These are phyloP conservation scores for Percopsis transmontana DNA, from an alignment of 2,113 vertebrate species.

Conservation along the genomic window DNA sequence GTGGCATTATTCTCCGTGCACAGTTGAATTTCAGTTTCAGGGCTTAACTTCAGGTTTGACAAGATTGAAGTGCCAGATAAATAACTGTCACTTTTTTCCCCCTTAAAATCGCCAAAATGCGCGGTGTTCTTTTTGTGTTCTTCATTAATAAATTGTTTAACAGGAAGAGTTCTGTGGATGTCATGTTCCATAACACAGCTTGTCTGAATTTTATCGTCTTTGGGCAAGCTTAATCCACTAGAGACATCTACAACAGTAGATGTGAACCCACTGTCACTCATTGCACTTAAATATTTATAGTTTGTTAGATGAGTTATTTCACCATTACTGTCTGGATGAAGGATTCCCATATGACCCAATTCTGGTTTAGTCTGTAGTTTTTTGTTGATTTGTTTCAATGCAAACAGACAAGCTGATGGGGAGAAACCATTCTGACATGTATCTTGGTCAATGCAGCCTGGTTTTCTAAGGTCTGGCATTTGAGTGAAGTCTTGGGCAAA, in stretches of 20 bases:
- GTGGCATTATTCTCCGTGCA: constrained; percentile 13
- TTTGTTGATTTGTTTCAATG: constrained; percentile 39
- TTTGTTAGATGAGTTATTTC: constrained; percentile 11
- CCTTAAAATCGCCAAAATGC: constrained; percentile 29
- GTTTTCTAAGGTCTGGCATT: constrained; percentile 27
- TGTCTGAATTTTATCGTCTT: constrained; percentile 14
- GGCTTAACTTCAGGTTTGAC: not conserved
- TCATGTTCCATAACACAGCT: constrained; percentile 35
- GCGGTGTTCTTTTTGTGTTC: constrained; percentile 22
- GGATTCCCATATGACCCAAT: not conserved
- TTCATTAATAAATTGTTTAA: no score
- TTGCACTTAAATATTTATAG: not conserved
- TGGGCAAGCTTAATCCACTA: no score
- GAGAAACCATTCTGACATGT: constrained; percentile 37
- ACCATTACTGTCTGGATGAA: not conserved
- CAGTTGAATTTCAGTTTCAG: not conserved
- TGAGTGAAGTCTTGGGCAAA: constrained; percentile 76
- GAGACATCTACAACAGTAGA: constrained; percentile 42
- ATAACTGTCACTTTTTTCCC: not conserved
- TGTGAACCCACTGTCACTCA: constrained; percentile 61
- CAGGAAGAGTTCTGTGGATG: constrained; percentile 12
- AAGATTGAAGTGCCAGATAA: not conserved
- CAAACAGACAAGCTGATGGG: constrained; percentile 57
- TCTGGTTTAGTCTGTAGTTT: constrained; percentile 18
- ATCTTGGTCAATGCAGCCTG: constrained; percentile 3